Evolutionary conservation across 2,113 vertebrate species (phyloP).

Genomic region (Plecturocebus donacophilus): DNA sequence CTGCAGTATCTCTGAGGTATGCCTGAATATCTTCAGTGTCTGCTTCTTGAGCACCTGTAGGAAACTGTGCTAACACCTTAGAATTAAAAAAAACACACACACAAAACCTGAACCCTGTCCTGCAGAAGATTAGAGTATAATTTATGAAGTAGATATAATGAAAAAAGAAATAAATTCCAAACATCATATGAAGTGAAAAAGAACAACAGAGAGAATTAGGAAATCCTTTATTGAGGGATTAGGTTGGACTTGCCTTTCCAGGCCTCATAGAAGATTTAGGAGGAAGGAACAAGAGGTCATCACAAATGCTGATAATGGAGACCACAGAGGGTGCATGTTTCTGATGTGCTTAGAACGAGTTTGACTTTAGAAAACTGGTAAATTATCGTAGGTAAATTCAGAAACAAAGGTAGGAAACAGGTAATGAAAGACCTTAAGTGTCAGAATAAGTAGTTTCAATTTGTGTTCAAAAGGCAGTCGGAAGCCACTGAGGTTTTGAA

Average conservation of each 20-base stretch:
- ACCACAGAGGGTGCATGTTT: neutral
- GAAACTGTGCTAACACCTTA: neutral
- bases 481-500: neutral
- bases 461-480: neutral
- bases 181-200: neutral
- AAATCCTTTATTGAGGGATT: neutral
- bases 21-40: rapidly evolving
- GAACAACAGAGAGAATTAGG: neutral
- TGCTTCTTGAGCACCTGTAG: neutral
- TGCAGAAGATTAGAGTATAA: neutral
- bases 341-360: neutral
- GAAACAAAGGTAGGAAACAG: neutral
- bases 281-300: neutral
- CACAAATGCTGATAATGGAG: neutral
- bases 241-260: too few species aligned
- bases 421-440: neutral
- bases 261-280: neutral
- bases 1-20: neutral
- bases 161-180: neutral
- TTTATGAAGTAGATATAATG: neutral
- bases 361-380: neutral
- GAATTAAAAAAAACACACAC: neutral
- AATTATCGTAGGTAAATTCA: neutral
- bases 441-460: neutral
- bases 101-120: neutral